Base-by-base conservation (phyloP, 2,113 vertebrate genomes). In the Sialia sialis region DNA sequence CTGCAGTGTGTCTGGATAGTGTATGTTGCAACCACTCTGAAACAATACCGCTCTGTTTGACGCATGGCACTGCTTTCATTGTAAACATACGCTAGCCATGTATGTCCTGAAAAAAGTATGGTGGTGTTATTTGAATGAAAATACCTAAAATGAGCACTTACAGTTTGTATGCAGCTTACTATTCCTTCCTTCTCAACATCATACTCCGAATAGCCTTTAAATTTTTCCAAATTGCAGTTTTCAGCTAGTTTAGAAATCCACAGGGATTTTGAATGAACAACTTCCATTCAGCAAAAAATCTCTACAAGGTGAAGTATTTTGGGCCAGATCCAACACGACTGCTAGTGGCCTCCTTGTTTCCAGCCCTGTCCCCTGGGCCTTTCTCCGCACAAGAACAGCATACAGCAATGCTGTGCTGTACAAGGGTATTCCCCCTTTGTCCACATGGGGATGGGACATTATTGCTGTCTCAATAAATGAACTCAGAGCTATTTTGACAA, bases 21-120 rank as follows among this genome's bases (percentile, higher is more conserved):
- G 19, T 79, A 25, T 3, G 8, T 49, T 58, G 73, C 69, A 90
- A 36, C 18, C 29, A 11, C 66, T 88, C 60, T 74, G 70, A 62
- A 93, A 94, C 77, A 89, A 75, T 84, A 17, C 72, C 75, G 80
- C 90, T 89, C 76, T 93, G 86, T 94, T 58, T 58, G 46, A 58
- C 66, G 80, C 60, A 60, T n/a, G 74, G 34, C 48, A 8, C 43
- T 49, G 60, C 70, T 76, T 76, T 92, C 0, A 1, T 62, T 69
- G 81, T 70, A 90, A 92, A 72, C 60, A 30, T 30, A 36, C 2
- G 19, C 70, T 63, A 36, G 27, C 58, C 55, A 66, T 77, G 9
- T 34, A 44, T 2, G 25, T 62, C 59, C 66, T 73, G 26, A 69
- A 87, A 66, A 80, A 90, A 95, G 21, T 49, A 22, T 3, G 32